Conservation (phyloP, 64 coral and sea anemone genomes). For the Actinia tenebrosa region DNA sequence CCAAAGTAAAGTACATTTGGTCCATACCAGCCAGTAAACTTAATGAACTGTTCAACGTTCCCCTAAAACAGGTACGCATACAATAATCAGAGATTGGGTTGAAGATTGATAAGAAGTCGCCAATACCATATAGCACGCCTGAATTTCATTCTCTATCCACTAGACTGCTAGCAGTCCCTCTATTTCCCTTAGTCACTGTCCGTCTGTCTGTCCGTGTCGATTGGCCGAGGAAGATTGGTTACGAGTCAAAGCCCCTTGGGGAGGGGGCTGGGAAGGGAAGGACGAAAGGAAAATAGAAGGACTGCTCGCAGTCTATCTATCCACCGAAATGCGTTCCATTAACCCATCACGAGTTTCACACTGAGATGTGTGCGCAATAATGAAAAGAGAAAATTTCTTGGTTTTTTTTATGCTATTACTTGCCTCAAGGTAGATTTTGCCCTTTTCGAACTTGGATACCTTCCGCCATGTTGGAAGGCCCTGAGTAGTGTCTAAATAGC, state of each 20-base stretch:
- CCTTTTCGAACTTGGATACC: conserved; percentile 80
- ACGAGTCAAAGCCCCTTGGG: too few relatives aligned
- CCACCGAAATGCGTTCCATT: background rate
- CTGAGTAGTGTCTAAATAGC: conserved; percentile 63
- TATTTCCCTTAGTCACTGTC: too few relatives aligned
- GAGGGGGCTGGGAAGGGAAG: too few relatives aligned
- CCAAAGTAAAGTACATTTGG: conserved; percentile 94
- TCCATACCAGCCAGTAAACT: conserved; percentile 97
- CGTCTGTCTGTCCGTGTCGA: too few relatives aligned
- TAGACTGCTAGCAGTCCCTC: too few relatives aligned
- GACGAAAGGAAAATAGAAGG: too few relatives aligned
- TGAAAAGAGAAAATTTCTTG: background rate
- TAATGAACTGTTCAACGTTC: conserved; percentile 95
- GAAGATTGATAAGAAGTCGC: background rate
- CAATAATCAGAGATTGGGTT: background rate
- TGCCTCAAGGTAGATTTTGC: conserved; percentile 6
- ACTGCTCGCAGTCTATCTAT: too few relatives aligned
- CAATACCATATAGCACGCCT: too few relatives aligned
- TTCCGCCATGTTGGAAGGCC: conserved; percentile 80
- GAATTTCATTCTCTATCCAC: too few relatives aligned
- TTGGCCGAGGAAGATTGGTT: too few relatives aligned
- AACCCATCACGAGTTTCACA: background rate
- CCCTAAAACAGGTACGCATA: conserved; percentile 39
- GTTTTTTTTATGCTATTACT: background rate
- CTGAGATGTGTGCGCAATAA: background rate